phyloP scores from a whole-genome alignment of 2,113 vertebrate species.

The Laticauda laticaudata region DNA sequence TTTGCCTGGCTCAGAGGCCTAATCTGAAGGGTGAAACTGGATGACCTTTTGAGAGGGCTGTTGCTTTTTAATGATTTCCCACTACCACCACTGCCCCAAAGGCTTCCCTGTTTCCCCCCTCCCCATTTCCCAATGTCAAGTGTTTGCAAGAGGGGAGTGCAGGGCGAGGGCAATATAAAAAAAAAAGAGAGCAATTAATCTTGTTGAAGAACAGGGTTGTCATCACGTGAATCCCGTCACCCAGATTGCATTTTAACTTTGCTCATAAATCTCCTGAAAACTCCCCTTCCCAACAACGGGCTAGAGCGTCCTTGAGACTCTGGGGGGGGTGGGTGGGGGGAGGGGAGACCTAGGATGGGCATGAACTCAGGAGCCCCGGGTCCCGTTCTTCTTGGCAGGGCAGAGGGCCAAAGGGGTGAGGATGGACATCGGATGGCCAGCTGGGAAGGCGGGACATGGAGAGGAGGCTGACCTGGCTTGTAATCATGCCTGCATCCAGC shows the following conservation, averaged over 20 bases:
- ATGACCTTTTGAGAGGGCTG: neutral
- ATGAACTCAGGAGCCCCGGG: too few species aligned
- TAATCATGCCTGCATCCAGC: neutral
- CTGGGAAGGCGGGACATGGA: neutral
- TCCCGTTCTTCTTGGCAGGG: neutral
- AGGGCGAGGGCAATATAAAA: neutral
- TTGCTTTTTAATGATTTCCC: neutral
- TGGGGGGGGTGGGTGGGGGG: neutral
- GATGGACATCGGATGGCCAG: neutral
- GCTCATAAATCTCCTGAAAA: conserved; percentile 59
- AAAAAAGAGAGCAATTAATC: conserved; percentile 43
- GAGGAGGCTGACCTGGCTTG: neutral
- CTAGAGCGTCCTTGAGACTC: conserved; percentile 24
- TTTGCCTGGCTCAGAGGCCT: neutral
- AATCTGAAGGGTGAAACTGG: neutral
- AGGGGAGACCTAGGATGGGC: neutral
- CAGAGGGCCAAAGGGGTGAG: neutral
- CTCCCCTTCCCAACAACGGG: conserved; percentile 5
- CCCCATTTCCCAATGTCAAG: conserved; percentile 9
- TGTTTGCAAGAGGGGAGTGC: neutral
- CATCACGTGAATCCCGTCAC: conserved; percentile 49
- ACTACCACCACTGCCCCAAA: too few species aligned
- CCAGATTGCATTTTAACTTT: conserved; percentile 65
- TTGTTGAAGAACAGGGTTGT: conserved; percentile 40
- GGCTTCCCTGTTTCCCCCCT: neutral